These are phyloP conservation scores for Nematopogon swammerdamellus DNA, from an alignment of 2,888 invertebrate species.

Conservation along the genomic window DNA sequence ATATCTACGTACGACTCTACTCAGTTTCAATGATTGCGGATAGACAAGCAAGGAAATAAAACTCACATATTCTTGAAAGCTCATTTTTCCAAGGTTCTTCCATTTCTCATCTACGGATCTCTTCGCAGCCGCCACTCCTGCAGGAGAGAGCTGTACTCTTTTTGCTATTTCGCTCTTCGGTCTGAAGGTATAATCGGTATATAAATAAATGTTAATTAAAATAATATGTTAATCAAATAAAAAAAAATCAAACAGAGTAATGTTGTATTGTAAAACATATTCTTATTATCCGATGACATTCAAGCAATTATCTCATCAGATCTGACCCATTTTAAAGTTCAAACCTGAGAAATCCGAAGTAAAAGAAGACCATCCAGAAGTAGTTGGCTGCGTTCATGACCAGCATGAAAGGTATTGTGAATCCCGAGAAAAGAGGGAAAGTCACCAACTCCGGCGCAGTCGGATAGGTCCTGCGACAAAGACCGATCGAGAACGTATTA, in stretches of 20 bases:
- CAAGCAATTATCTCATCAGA: no score
- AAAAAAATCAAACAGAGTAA: no score
- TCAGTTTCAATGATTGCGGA: no score
- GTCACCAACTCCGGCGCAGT: conserved; percentile 45
- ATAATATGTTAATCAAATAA: no score
- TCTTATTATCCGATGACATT: no score
- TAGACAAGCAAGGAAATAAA: no score
- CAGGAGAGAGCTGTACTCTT: conserved; percentile 42
- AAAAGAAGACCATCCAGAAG: conserved; percentile 20
- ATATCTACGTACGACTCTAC: no score
- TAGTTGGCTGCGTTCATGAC: conserved; percentile 21
- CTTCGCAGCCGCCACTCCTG: conserved; percentile 24
- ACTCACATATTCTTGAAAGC: conserved; percentile 33
- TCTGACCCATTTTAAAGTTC: no score
- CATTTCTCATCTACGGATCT: conserved; percentile 20
- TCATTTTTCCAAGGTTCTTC: conserved; percentile 23
- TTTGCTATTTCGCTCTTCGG: conserved; percentile 56
- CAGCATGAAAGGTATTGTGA: conserved; percentile 31
- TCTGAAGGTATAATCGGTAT: no score
- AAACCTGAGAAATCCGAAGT: conserved; percentile 32
- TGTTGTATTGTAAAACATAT: no score
- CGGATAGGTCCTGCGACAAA: conserved; percentile 59
- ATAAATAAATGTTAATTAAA: no score
- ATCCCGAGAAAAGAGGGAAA: conserved; percentile 31
- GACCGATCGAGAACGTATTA: no score